Base-by-base conservation (phyloP, 2,888 invertebrate genomes). In the Drosophila setosimentum region DNA sequence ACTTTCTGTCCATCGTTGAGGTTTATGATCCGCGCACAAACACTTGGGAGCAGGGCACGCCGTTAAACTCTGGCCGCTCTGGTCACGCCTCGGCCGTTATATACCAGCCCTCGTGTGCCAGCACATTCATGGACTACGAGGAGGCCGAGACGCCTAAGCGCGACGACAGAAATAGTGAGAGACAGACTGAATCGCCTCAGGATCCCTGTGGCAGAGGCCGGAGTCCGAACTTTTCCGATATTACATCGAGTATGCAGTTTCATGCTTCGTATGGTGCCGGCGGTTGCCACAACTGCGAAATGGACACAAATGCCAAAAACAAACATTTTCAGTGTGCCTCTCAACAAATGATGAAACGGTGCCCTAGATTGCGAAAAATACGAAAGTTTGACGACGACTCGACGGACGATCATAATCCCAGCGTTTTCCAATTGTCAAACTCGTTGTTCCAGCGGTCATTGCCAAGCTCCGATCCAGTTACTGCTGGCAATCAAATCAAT, bases 1-100 rank as follows among this genome's bases (percentile, higher is more conserved):
- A 96, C 69, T 98, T 98, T 93, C 94, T 98, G 49, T 95, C 96
- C 73, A 96, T 96, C 58, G 98, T 98, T 27, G 98, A 98, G 93
- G 96, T 97, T 67, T 98, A 97, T 93, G 97, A 98, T 92, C 97
- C 97, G 6, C 94, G 94, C 3, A 94, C 94, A 50, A 95, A 98
- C 93, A 92, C 94, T 24, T 98, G 98, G 98, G 94, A 94, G 73
- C 94, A 95, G 76, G 97, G 97, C 45, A 95, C 96, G 8, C 95
- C 96, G 7, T 95, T 98, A 91, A 96, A 96, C 27, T 97, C 97
- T 7, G 97, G 97, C 13, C 95, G 98, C 59, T 98, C 98, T 13
- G 98, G 98, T 0, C 98, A 98, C 93, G 98, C 98, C 0, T 97
- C 97, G 53, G 98, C 98, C 4, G 97, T 98, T 18, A 97, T 97